Evolutionary conservation across 2,113 vertebrate genomes (phyloP).

Genomic region (Sinocyclocheilus anshuiensis): DNA sequence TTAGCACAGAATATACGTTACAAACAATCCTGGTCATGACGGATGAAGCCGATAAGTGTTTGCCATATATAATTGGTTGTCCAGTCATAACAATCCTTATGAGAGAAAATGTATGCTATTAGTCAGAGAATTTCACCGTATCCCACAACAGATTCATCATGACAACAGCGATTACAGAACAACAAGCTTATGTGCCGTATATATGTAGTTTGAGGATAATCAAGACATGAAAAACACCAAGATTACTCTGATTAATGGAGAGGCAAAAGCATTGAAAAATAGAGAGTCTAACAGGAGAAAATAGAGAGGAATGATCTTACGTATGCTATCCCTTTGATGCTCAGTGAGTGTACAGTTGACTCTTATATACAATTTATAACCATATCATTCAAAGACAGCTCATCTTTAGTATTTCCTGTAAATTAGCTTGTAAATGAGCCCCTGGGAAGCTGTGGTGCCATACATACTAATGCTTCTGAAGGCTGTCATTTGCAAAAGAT

Average conservation of each 20-base stretch:
- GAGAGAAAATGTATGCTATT: constrained; percentile 23
- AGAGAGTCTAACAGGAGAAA: neutral
- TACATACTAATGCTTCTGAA: neutral
- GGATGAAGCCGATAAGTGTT: constrained; percentile 35
- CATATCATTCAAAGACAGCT: neutral
- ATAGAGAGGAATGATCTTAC: neutral
- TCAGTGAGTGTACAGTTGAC: neutral
- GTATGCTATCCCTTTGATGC: neutral
- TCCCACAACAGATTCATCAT: neutral
- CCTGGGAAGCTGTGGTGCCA: neutral
- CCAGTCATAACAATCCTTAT: constrained; percentile 30
- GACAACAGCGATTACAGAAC: constrained; percentile 19
- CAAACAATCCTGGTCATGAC: constrained; percentile 27
- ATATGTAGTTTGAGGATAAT: neutral
- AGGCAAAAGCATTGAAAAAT: neutral
- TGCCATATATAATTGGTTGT: constrained; percentile 22
- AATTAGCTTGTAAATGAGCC: constrained; percentile 1
- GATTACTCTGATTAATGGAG: constrained; percentile 7
- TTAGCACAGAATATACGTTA: constrained; percentile 18
- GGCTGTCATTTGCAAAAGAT: neutral
- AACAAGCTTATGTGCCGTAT: neutral
- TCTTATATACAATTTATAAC: neutral
- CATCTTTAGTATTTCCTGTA: neutral
- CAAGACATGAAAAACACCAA: neutral
- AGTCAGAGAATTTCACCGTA: neutral